Evolutionary conservation across 2,888 invertebrate genomes (phyloP).

Genomic region (Meghimatium bilineatum): DNA sequence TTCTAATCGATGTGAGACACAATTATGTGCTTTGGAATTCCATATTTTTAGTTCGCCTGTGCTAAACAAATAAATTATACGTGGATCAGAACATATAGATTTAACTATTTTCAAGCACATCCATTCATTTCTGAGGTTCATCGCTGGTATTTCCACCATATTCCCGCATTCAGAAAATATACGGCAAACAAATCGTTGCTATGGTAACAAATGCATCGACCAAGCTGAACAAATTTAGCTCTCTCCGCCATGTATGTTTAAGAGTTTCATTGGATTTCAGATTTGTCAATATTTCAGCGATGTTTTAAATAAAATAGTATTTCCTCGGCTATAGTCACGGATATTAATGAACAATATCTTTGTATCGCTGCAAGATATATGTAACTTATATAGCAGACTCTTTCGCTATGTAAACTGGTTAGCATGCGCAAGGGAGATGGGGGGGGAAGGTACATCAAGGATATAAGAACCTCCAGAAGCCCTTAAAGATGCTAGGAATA

Average conservation of each 20-base stretch:
- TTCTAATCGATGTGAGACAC: neutral
- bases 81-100: neutral
- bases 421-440: no score
- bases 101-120: neutral
- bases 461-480: no score
- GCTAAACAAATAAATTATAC: neutral
- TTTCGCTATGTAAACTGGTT: no score
- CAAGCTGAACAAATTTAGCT: neutral
- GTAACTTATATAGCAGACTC: no score
- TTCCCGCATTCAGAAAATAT: neutral
- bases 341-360: no score
- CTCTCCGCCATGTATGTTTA: neutral
- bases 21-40: neutral
- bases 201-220: conserved; percentile 8
- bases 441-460: no score
- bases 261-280: neutral
- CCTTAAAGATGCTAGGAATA: no score
- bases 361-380: no score
- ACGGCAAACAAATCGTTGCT: conserved; percentile 3
- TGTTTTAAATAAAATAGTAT: neutral
- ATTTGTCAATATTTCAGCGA: neutral
- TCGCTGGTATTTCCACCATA: neutral
- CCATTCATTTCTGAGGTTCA: neutral
- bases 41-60: neutral
- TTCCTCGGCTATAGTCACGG: neutral